phyloP scores from a whole-genome alignment of 2,113 vertebrate species.

The Grammomys surdaster region DNA sequence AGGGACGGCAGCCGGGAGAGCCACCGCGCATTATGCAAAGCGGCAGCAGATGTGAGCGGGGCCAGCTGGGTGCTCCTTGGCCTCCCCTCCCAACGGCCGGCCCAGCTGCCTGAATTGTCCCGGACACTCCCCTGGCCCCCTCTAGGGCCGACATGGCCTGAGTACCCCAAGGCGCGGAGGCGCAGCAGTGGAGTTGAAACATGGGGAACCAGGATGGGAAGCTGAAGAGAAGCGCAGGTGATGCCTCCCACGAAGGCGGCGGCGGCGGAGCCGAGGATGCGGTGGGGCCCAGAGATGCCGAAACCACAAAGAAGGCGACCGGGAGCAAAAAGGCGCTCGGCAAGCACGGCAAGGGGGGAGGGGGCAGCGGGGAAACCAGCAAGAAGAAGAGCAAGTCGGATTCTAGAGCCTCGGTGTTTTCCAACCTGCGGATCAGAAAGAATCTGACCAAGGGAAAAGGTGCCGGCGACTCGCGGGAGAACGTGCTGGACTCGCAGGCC shows the following conservation, averaged over 20 bases:
- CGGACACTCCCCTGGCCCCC: constrained; percentile 75
- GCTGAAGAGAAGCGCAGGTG: constrained; percentile 90
- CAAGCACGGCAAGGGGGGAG: constrained; percentile 89
- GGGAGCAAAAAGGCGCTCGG: constrained; percentile 91
- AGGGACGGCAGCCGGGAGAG: constrained; percentile 81
- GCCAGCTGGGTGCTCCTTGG: constrained; percentile 82
- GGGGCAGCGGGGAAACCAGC: constrained; percentile 86
- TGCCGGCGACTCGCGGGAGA: constrained; percentile 92
- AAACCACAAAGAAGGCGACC: constrained; percentile 91
- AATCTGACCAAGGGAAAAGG: constrained; percentile 92
- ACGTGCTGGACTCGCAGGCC: constrained; percentile 90
- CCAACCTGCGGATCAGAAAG: constrained; percentile 95
- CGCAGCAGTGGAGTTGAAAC: constrained; percentile 77
- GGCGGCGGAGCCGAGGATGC: constrained; percentile 87
- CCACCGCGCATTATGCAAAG: constrained; percentile 76
- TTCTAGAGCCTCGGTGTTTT: constrained; percentile 94
- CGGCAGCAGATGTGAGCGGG: constrained; percentile 88
- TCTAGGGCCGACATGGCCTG: constrained; percentile 89
- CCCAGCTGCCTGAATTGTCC: constrained; percentile 84
- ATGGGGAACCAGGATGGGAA: constrained; percentile 99
- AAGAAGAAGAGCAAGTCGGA: constrained; percentile 95
- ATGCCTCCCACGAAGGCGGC: constrained; percentile 87
- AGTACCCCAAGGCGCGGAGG: constrained; percentile 83
- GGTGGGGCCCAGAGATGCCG: constrained; percentile 90
- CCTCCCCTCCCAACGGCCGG: constrained; percentile 85